Evolutionary conservation across 2,113 vertebrate genomes (phyloP).

Genomic region (Pipra filicauda): DNA sequence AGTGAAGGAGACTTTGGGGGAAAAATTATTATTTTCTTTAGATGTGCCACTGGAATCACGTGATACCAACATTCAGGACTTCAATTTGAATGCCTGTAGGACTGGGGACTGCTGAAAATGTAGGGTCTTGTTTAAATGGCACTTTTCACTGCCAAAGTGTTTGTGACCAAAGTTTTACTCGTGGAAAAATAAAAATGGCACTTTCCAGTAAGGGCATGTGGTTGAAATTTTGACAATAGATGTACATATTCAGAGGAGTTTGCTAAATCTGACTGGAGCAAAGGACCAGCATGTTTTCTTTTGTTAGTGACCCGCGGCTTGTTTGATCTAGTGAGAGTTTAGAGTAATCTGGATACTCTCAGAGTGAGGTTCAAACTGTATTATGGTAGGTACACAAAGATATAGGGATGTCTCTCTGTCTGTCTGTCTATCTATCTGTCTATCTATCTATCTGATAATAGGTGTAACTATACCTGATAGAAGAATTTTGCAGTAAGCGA

Average conservation of each 20-base stretch:
- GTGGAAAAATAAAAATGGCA: background rate
- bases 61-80: background rate
- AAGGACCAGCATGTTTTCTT: background rate
- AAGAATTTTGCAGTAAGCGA: background rate
- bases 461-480: background rate
- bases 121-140: background rate
- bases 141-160: background rate
- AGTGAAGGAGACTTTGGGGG: background rate
- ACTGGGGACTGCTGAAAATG: background rate
- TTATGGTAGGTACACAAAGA: background rate
- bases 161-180: background rate
- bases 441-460: background rate
- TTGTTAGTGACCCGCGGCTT: background rate
- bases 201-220: background rate
- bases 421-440: fast-evolving
- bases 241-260: background rate
- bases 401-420: fast-evolving
- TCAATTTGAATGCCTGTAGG: background rate
- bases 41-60: background rate
- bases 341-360: background rate
- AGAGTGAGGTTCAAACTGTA: background rate
- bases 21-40: background rate
- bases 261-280: background rate
- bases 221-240: background rate
- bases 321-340: background rate